Evolutionary conservation across 2,888 invertebrate genomes (phyloP).

Genomic region (Amiota communis): DNA sequence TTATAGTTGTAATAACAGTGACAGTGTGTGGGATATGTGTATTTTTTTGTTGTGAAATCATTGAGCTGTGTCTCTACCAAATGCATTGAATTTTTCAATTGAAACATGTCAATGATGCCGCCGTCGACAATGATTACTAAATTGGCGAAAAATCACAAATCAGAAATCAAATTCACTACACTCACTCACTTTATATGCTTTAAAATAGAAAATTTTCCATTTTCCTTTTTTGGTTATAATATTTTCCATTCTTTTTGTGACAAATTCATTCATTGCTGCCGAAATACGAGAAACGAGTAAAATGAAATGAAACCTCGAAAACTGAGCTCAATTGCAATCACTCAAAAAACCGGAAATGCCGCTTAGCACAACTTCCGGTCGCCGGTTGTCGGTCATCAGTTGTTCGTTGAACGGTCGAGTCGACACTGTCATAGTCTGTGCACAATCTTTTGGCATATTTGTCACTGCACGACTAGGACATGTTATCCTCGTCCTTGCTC

Average conservation of each 20-base stretch:
- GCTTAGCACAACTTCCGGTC: slow-evolving; percentile 68
- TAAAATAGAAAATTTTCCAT: slow-evolving; percentile 1
- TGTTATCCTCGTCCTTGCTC: slow-evolving; percentile 41
- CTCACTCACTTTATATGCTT: slow-evolving; percentile 20
- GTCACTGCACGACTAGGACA: slow-evolving; percentile 46
- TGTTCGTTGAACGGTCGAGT: slow-evolving; percentile 41
- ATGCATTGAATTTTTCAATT: slow-evolving; percentile 28
- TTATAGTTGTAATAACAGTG: too few species aligned
- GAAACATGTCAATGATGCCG: slow-evolving; percentile 22
- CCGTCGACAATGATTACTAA: too few species aligned
- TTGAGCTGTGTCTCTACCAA: neutral
- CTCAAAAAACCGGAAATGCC: slow-evolving; percentile 69
- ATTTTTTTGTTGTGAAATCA: neutral
- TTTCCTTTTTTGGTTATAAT: neutral
- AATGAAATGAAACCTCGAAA: slow-evolving; percentile 55
- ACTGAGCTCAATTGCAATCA: slow-evolving; percentile 68
- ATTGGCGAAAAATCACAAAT: slow-evolving; percentile 20
- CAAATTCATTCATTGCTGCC: slow-evolving; percentile 8
- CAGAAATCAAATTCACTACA: neutral
- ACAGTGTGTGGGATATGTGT: neutral
- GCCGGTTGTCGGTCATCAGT: slow-evolving; percentile 45
- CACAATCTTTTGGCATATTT: slow-evolving; percentile 59
- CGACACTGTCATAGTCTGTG: neutral
- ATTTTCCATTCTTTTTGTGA: neutral
- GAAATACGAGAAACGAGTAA: neutral